A percentile compares a stretch with the other conserved stretches of the same genome.
phyloP scores from a whole-genome alignment of 2,113 vertebrate species.

The Symphodus melops region DNA sequence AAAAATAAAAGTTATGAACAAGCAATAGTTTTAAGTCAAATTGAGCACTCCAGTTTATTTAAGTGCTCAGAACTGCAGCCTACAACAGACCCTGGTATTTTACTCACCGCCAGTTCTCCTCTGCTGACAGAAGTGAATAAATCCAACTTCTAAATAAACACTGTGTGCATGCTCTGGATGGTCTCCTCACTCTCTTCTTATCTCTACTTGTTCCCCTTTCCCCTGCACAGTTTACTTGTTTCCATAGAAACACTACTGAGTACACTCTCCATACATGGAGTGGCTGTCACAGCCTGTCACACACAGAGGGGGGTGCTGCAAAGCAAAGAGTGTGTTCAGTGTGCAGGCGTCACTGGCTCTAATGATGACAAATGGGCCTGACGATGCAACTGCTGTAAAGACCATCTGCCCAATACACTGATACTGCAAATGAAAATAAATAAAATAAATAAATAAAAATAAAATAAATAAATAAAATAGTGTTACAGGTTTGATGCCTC shows the following conservation, averaged over 20 bases:
- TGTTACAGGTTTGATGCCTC: neutral
- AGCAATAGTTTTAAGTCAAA: neutral
- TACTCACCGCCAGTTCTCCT: conserved; percentile 47
- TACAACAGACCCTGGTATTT: conserved; percentile 2
- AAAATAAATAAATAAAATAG: too few relatives aligned
- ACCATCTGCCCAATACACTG: conserved; percentile 28
- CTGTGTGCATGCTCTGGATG: neutral
- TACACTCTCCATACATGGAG: conserved; percentile 21
- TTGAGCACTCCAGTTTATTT: neutral
- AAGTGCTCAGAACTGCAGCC: neutral
- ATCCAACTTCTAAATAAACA: conserved; percentile 18
- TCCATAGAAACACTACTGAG: conserved; percentile 69
- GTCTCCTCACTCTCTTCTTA: conserved; percentile 20
- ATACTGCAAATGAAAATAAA: conserved; percentile 23
- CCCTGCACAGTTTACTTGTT: conserved; percentile 74
- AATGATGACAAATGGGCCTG: conserved; percentile 58
- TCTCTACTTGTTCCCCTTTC: conserved; percentile 8
- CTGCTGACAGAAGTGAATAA: conserved; percentile 3
- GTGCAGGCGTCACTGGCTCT: conserved; percentile 23
- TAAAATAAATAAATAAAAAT: too few relatives aligned
- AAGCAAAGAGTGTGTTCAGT: conserved; percentile 13
- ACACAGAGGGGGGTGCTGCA: conserved; percentile 28
- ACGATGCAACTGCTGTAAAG: conserved; percentile 19
- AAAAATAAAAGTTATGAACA: neutral
- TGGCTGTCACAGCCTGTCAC: conserved; percentile 33